Conservation (phyloP, 2,113 vertebrate species). For the Climacteris rufus region DNA sequence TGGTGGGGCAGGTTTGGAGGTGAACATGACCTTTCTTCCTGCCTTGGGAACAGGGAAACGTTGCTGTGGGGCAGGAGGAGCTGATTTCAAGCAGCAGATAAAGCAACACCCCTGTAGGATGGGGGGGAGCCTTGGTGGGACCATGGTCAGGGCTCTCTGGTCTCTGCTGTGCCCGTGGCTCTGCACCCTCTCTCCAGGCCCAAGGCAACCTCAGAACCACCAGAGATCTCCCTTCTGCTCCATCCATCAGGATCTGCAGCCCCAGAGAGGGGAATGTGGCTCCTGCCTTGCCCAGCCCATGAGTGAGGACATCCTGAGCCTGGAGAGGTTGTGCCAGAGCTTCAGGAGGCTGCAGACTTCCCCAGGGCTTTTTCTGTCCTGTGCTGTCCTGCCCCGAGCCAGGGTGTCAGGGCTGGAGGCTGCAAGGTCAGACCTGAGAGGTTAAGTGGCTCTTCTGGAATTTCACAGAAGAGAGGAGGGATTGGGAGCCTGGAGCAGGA, state of each 20-base stretch:
- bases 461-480: neutral
- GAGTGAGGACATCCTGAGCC: neutral
- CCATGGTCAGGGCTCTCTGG: accelerated
- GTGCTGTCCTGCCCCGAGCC: neutral
- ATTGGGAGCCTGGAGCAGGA: neutral
- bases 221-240: neutral
- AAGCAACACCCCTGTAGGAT: neutral
- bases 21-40: no score
- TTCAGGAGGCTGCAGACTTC: neutral
- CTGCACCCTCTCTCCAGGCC: neutral
- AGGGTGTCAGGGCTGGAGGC: neutral
- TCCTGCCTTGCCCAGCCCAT: neutral
- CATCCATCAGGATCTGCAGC: neutral
- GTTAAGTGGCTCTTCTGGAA: conserved; percentile 20
- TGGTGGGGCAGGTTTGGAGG: no score
- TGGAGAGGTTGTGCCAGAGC: neutral
- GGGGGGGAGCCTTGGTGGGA: neutral
- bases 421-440: neutral
- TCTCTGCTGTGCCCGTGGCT: neutral
- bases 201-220: neutral
- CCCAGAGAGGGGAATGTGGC: neutral
- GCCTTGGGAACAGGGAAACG: no score
- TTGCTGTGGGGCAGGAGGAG: neutral
- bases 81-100: accelerated
- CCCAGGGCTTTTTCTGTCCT: neutral